Conservation (phyloP, 1,140 invertebrate species). For the Zaprionus taronus region DNA sequence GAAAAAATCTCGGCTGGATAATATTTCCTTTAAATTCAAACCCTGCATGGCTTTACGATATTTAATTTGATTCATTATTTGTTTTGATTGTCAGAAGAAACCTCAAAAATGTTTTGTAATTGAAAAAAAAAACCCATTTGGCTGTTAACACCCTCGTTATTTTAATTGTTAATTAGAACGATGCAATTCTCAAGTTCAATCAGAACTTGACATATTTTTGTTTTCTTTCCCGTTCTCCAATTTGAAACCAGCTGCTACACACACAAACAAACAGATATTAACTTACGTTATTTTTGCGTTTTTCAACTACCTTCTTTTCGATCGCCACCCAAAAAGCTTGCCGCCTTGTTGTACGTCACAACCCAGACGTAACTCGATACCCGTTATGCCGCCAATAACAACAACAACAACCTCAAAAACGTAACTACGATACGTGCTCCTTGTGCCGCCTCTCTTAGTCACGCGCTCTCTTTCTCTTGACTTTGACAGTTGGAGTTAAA, state of each 20-base stretch:
- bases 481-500: constrained; percentile 15
- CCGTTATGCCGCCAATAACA: background rate
- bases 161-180: background rate
- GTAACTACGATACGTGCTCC: constrained; percentile 1
- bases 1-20: background rate
- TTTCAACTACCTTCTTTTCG: background rate
- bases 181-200: background rate
- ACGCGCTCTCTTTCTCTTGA: constrained; percentile 2
- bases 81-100: background rate
- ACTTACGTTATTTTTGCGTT: background rate
- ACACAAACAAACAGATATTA: background rate
- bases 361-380: background rate
- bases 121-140: background rate
- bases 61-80: background rate
- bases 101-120: background rate
- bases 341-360: background rate
- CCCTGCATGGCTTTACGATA: background rate
- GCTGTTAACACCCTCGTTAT: background rate
- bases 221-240: background rate
- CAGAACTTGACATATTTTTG: background rate
- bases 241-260: background rate
- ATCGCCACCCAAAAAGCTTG: background rate
- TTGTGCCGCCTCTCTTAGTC: background rate
- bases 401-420: background rate
- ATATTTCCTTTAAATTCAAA: background rate